phyloP scores from a whole-genome alignment of 2,888 invertebrate species.

The Ichneumoninae sp. region DNA sequence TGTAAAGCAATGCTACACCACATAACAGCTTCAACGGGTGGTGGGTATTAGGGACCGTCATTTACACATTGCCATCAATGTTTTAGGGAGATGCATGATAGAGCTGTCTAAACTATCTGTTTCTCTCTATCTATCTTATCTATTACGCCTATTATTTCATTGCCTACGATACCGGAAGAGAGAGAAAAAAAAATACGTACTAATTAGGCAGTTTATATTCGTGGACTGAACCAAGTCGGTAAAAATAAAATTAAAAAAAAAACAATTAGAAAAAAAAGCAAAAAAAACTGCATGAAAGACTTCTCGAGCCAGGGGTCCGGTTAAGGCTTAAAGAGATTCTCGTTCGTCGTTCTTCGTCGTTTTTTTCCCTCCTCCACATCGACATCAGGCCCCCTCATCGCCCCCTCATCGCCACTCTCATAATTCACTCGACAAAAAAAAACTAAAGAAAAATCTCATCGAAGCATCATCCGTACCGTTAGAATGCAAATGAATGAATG shows the following conservation, averaged over 20 bases:
- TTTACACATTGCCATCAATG: conserved; percentile 72
- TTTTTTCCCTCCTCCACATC: conserved; percentile 1
- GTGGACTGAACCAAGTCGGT: not conserved
- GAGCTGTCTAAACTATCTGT: conserved; percentile 70
- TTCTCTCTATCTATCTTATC: conserved; percentile 68
- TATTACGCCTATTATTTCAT: conserved; percentile 53
- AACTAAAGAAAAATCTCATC: conserved; percentile 25
- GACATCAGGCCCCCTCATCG: conserved; percentile 26
- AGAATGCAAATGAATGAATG: conserved; percentile 22
- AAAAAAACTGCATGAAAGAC: conserved; percentile 36
- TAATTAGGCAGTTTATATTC: conserved; percentile 13
- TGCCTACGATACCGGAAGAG: conserved; percentile 26
- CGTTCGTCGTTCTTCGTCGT: conserved; percentile 44
- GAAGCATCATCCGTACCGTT: conserved; percentile 25
- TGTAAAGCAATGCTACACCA: not conserved
- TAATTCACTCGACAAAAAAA: conserved; percentile 17
- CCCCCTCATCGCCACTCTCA: conserved; percentile 45
- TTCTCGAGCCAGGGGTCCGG: not conserved
- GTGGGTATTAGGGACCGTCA: conserved; percentile 71
- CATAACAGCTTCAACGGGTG: conserved; percentile 62
- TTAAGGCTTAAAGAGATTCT: conserved; percentile 22
- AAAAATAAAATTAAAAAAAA: not conserved
- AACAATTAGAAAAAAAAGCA: conserved; percentile 8
- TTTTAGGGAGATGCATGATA: conserved; percentile 79
- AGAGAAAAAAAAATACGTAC: not conserved